phyloP scores from a whole-genome alignment of 2,888 invertebrate genomes.

The Andrena bucephala region DNA sequence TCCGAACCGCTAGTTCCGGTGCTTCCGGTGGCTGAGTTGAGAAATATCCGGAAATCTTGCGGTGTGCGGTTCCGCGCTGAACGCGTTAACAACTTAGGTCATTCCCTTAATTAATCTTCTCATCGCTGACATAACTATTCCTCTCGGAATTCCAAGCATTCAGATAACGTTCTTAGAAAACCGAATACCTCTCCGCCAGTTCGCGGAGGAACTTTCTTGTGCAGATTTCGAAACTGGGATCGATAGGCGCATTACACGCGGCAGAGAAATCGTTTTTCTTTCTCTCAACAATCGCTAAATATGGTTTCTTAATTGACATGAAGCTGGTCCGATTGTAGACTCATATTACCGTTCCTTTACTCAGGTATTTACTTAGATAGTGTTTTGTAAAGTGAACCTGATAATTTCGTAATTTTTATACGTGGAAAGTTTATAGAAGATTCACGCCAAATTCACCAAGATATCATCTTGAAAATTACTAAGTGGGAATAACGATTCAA shows the following conservation, averaged over 20 bases:
- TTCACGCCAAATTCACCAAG: no score
- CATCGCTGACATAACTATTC: conserved; percentile 20
- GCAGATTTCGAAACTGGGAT: neutral
- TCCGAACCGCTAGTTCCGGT: conserved; percentile 23
- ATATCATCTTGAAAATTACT: no score
- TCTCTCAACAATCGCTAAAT: neutral
- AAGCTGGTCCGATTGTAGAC: no score
- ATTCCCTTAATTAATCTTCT: conserved; percentile 16
- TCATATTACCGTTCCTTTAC: no score
- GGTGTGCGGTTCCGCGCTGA: conserved; percentile 7
- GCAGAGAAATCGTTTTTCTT: neutral
- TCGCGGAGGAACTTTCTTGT: neutral
- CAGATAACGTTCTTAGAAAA: neutral
- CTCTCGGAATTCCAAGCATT: conserved; percentile 1
- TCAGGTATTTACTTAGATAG: no score
- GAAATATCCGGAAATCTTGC: conserved; percentile 26
- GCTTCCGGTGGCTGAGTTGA: conserved; percentile 34
- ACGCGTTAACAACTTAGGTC: conserved; percentile 19
- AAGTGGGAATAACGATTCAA: no score
- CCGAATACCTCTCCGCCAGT: neutral
- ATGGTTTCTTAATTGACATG: neutral
- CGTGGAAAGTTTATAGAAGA: no score
- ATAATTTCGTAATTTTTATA: no score
- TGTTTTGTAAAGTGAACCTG: no score
- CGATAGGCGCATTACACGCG: neutral